Base-by-base conservation (phyloP, 1,140 invertebrate species). In the Zeugodacus cucurbitae region DNA sequence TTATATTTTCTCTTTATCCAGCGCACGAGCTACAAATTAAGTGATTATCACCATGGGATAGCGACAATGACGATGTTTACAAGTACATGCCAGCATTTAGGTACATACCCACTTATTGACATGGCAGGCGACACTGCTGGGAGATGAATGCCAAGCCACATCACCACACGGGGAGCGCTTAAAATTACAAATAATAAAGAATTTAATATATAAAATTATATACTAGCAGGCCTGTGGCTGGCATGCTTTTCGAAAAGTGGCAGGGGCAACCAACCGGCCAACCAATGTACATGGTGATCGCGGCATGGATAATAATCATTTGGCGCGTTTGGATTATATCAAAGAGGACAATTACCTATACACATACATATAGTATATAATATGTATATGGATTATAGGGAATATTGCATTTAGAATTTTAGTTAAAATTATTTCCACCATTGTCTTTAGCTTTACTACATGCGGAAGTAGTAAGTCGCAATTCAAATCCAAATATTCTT, bases 21-120 rank as follows among this genome's bases (percentile, higher is more conserved):
- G 34, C 57, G 87, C 87, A 87, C 87, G 87, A 87, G 87, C 87
- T 87, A 34, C 37, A 87, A 87, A 87, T 87, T 87, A 87, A 87
- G 87, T 87, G 87, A 87, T 87, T 87, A 87, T 87, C 87, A 70
- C 87, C 62, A 62, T 87, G 87, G 87, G 87, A 87, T 82, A 82
- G 74, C 74, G 74, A 82, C 74, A 82, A 82, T 82, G 74, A 82
- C 32, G 62, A 58, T 87, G 29, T 64, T 87, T 62, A 87, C 62
- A 87, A 87, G 54, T 70, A 87, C 64, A 67, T 26, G 26, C 22
- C 11, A 32, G 58, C 26, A 62, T 26, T 62, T 64, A 64, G 44
- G 14, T 62, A 58, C 57, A 20, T 64, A 34, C 86, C 26, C 17
- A 14, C 82, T 37, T 54, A 29, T 26, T 14, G 37, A 57, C 78